Evolutionary conservation across 2,113 vertebrate genomes (phyloP).

Genomic region (Eptesicus fuscus): DNA sequence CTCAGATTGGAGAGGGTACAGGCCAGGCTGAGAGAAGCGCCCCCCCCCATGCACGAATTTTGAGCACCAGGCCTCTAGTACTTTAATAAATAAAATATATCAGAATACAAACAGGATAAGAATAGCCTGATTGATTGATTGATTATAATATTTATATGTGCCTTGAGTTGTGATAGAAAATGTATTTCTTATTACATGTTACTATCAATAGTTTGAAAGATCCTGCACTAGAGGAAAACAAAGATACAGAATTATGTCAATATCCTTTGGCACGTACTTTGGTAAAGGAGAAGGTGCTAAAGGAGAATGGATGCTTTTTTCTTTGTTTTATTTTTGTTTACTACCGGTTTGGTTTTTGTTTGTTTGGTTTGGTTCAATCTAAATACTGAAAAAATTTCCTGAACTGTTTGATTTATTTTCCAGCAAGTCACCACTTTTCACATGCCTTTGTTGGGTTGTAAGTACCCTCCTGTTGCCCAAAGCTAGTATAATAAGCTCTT

Average conservation of each 20-base stretch:
- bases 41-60: too few relatives aligned
- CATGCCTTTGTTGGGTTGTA: not conserved
- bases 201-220: not conserved
- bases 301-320: not conserved
- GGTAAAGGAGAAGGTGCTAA: not conserved
- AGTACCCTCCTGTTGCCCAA: not conserved
- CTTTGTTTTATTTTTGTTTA: not conserved
- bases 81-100: not conserved
- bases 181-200: not conserved
- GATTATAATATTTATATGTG: not conserved
- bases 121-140: not conserved
- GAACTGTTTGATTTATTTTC: not conserved
- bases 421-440: not conserved
- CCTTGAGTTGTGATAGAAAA: not conserved
- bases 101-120: not conserved
- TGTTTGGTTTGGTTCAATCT: conserved; percentile 21
- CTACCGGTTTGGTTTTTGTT: not conserved
- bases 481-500: not conserved
- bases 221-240: not conserved
- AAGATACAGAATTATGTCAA: not conserved
- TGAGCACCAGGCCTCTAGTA: too few relatives aligned
- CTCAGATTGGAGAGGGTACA: too few relatives aligned
- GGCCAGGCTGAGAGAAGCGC: too few relatives aligned
- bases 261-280: not conserved
- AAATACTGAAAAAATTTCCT: not conserved